Percentiles rank a stretch among this genome's conserved stretches.
phyloP scores from a whole-genome alignment of 1,140 invertebrate genomes.

The Sinonovacula constricta region DNA sequence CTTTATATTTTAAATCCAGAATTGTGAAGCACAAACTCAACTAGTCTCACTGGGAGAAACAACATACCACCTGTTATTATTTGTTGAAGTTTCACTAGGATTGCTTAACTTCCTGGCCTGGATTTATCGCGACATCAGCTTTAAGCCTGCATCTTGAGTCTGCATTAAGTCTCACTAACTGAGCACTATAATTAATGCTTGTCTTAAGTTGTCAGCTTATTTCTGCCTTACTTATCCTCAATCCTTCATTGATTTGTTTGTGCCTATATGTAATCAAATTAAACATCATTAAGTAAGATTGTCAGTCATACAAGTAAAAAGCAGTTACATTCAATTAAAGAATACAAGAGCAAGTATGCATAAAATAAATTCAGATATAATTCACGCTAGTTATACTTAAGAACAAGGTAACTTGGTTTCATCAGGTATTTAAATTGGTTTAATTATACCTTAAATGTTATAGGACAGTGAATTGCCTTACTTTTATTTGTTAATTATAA shows the following conservation, averaged over 20 bases:
- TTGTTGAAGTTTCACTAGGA: neutral
- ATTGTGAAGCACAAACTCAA: too few relatives aligned
- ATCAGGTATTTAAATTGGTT: neutral
- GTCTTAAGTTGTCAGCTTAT: conserved; percentile 19
- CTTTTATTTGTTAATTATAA: neutral
- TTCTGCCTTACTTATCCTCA: conserved; percentile 32
- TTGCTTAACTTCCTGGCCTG: neutral
- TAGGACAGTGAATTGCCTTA: neutral
- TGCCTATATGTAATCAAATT: conserved; percentile 52
- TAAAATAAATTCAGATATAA: neutral
- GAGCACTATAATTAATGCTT: conserved; percentile 52
- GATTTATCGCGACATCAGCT: neutral
- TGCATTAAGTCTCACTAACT: conserved; percentile 36
- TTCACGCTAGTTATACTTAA: neutral
- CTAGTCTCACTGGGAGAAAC: too few relatives aligned
- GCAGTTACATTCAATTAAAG: neutral
- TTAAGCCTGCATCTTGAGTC: conserved; percentile 28
- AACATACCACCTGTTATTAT: neutral
- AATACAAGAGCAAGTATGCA: neutral
- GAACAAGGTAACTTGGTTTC: neutral
- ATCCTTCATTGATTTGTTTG: conserved; percentile 28
- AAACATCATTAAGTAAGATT: neutral
- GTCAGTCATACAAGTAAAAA: neutral
- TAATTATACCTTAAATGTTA: neutral
- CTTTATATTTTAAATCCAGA: too few relatives aligned